Evolutionary conservation across 2,113 vertebrate species (phyloP).

Genomic region (Cepphus grylle): DNA sequence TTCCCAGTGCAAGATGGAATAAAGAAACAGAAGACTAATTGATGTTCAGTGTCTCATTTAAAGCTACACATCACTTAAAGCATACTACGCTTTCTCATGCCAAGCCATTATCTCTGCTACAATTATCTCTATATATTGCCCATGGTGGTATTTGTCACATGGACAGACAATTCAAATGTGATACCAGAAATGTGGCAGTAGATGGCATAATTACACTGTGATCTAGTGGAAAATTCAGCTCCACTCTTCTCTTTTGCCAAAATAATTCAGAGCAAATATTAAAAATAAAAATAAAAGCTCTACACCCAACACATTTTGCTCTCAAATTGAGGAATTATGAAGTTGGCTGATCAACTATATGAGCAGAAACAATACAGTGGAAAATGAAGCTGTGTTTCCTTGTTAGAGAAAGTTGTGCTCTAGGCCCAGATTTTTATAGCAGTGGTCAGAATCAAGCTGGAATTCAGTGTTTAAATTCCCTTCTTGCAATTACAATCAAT

Average conservation of each 20-base stretch:
- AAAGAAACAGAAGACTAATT: background rate
- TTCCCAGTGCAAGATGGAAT: background rate
- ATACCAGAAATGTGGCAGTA: constrained; percentile 33
- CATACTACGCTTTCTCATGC: background rate
- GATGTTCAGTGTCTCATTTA: background rate
- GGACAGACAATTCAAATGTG: background rate
- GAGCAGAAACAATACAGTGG: background rate
- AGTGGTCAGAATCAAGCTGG: background rate
- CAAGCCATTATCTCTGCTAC: background rate
- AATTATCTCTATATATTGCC: background rate
- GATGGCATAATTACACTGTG: constrained; percentile 42
- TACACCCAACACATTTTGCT: background rate
- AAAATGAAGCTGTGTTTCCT: background rate
- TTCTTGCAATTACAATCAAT: background rate
- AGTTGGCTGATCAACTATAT: background rate
- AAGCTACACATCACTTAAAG: background rate
- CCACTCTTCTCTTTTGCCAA: background rate
- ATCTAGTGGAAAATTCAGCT: background rate
- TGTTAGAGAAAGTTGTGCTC: background rate
- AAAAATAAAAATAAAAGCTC: background rate
- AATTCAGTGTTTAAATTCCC: background rate
- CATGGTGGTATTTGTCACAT: background rate
- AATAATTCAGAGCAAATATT: background rate
- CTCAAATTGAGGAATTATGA: background rate
- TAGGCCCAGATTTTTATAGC: background rate